phyloP scores from a whole-genome alignment of 2,113 vertebrate species.

The Rhombomys opimus region DNA sequence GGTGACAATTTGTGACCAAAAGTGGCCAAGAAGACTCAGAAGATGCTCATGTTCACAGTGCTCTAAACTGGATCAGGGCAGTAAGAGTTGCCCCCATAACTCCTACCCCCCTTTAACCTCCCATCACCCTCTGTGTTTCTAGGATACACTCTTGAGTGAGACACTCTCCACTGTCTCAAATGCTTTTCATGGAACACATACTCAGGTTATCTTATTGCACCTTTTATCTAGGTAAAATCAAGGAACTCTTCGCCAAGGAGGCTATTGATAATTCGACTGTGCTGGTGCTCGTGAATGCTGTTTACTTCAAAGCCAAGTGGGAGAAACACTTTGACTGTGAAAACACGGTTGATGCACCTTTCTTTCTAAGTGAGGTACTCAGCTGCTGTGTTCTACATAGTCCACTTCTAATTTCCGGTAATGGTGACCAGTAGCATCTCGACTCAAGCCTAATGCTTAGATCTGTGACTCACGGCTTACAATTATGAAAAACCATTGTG shows the following conservation, averaged over 20 bases:
- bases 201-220: constrained; percentile 15
- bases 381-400: neutral
- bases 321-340: constrained; percentile 86
- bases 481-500: neutral
- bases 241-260: constrained; percentile 91
- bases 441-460: neutral
- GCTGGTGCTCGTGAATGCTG: constrained; percentile 93
- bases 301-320: constrained; percentile 98
- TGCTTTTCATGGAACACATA: neutral
- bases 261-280: constrained; percentile 82
- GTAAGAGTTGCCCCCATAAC: neutral
- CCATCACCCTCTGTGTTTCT: neutral
- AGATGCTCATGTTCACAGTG: neutral
- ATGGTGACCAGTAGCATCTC: neutral
- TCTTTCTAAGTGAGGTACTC: constrained; percentile 90
- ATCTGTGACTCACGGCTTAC: neutral
- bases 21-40: neutral
- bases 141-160: neutral
- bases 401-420: neutral
- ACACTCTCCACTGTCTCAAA: neutral
- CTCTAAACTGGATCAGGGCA: neutral
- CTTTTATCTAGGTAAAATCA: constrained; percentile 92
- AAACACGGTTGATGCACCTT: constrained; percentile 90
- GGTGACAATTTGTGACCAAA: neutral
- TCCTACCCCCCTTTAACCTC: accelerated